phyloP scores from a whole-genome alignment of 35 echinoderm and acorn worm genomes.

The Amphiura filiformis region DNA sequence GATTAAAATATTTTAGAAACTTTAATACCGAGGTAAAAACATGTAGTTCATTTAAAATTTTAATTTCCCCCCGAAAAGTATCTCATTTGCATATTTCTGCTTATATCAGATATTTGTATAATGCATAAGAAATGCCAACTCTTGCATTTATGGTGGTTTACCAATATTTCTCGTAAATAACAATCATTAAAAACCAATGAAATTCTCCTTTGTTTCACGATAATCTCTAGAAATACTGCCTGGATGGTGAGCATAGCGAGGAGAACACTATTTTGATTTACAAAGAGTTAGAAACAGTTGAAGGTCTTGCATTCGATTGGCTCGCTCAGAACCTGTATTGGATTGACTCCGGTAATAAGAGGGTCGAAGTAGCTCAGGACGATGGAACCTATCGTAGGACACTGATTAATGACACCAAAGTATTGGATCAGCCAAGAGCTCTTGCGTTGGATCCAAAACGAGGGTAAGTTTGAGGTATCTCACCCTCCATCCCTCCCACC shows the following conservation, averaged over 20 bases:
- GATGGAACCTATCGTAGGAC: conserved; percentile 55
- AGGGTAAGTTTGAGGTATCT: conserved; percentile 50
- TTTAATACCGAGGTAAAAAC: too few species aligned
- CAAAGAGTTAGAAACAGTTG: conserved; percentile 52
- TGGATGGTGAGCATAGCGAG: conserved; percentile 19
- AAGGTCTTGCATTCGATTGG: conserved; percentile 95
- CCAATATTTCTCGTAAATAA: too few species aligned
- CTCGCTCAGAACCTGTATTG: conserved; percentile 84
- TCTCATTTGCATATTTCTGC: too few species aligned
- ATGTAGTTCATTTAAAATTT: too few species aligned
- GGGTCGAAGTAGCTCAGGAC: conserved; percentile 77
- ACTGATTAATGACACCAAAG: conserved; percentile 33
- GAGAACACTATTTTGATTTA: conserved; percentile 21
- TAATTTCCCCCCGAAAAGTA: too few species aligned
- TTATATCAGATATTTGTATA: too few species aligned
- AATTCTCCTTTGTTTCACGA: too few species aligned
- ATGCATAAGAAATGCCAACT: too few species aligned
- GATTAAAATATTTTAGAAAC: too few species aligned
- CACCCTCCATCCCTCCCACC: too few species aligned
- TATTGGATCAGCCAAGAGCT: conserved; percentile 67
- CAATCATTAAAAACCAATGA: too few species aligned
- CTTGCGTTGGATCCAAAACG: conserved; percentile 80
- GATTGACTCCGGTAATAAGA: conserved; percentile 66
- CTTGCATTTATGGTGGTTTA: too few species aligned
- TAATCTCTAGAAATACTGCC: conserved; percentile 64